A percentile compares a stretch with the other conserved stretches of the same genome.
These are phyloP conservation scores for Halichoerus grypus DNA, from an alignment of 2,113 vertebrate species.

Conservation along the genomic window DNA sequence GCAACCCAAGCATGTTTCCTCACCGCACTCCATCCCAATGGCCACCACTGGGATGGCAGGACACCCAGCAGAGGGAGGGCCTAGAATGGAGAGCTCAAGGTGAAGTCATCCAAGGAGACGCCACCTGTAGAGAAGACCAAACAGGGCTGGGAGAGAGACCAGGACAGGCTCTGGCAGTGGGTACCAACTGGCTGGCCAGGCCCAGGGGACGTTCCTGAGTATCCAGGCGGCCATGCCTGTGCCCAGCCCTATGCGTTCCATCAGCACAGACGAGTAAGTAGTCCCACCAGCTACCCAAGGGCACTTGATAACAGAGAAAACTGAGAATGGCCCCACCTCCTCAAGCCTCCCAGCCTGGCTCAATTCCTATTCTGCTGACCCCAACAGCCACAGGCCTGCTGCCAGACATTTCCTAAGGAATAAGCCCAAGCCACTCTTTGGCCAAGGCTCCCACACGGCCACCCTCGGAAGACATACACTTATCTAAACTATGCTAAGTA, in stretches of 20 bases:
- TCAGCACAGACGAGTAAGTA: neutral
- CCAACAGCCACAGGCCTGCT: neutral
- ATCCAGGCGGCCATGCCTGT: neutral
- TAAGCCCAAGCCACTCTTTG: neutral
- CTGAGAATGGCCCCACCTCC: neutral
- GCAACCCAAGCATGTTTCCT: neutral
- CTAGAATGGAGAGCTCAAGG: neutral
- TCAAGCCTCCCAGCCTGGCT: neutral
- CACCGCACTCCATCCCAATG: neutral
- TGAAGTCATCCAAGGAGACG: neutral
- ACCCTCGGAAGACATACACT: neutral
- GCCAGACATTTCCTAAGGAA: conserved; percentile 10
- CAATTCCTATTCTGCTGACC: neutral
- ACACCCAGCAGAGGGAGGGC: neutral
- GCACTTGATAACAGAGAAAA: neutral
- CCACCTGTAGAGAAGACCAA: neutral
- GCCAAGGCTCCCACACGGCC: neutral
- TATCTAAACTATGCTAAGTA: neutral
- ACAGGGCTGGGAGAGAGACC: neutral
- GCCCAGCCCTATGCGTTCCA: neutral
- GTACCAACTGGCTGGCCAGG: neutral
- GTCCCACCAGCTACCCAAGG: neutral
- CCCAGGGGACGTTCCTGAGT: neutral
- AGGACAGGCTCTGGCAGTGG: neutral
- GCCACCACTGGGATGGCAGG: neutral